Percentiles rank a stretch among this genome's conserved stretches.
phyloP scores from a whole-genome alignment of 2,888 invertebrate species.

The Lymantria dispar region DNA sequence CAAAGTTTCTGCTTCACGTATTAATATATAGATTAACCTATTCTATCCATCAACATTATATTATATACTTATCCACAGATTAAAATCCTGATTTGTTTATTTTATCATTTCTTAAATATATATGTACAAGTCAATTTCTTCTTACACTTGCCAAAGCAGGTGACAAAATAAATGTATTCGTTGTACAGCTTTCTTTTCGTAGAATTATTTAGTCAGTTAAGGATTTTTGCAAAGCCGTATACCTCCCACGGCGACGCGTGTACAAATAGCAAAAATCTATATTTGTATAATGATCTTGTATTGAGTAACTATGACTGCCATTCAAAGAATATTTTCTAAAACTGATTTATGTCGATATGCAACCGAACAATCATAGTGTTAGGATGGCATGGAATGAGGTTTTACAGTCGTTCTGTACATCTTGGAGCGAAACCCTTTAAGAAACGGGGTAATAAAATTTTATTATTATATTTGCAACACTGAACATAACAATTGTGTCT shows the following conservation, averaged over 20 bases:
- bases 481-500: slow-evolving; percentile 58
- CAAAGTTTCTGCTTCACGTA: too few species aligned
- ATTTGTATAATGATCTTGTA: slow-evolving; percentile 80
- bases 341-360: slow-evolving; percentile 78
- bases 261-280: slow-evolving; percentile 77
- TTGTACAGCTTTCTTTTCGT: slow-evolving; percentile 70
- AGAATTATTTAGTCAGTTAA: slow-evolving; percentile 50
- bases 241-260: slow-evolving; percentile 78
- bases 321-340: slow-evolving; percentile 64
- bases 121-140: slow-evolving; percentile 19
- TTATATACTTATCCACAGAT: too few species aligned
- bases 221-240: slow-evolving; percentile 58
- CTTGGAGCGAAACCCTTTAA: slow-evolving; percentile 74
- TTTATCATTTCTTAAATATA: not conserved
- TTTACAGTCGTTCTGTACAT: slow-evolving; percentile 66
- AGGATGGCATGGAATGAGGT: slow-evolving; percentile 59
- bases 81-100: too few species aligned
- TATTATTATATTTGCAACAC: slow-evolving; percentile 80
- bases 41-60: too few species aligned
- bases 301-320: slow-evolving; percentile 68
- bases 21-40: too few species aligned
- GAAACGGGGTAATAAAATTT: slow-evolving; percentile 79
- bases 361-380: slow-evolving; percentile 72
- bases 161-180: slow-evolving; percentile 55
- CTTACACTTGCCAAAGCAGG: slow-evolving; percentile 44